Base-by-base conservation (phyloP, 2,888 invertebrate genomes). In the Clanis bilineata region DNA sequence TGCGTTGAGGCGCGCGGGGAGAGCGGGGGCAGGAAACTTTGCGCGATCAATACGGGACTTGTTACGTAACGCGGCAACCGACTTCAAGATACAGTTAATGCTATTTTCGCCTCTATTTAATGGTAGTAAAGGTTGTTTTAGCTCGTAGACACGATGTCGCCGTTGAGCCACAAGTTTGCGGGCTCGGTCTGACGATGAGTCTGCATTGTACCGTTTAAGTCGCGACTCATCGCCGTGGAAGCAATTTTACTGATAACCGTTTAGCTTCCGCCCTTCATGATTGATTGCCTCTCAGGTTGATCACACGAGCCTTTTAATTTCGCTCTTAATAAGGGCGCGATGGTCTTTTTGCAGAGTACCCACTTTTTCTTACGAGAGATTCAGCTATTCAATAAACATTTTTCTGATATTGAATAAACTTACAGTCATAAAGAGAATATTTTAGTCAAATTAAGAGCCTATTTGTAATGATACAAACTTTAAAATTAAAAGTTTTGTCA, bases 231-330 rank as follows among this genome's bases (percentile, higher is more conserved):
- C 51, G 51, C 28, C 25, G 47, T 51, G 51, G 51, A 28, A 51
- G 51, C 51, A 51, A 51, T 51, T 51, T 51, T 32, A 51, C 51
- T 51, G 51, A 51, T 51, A 51, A 51, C 51, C 51, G 51, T 28
- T 51, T 51, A 51, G 32, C 51, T 51, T 51, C 51, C 51, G 51
- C 32, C 28, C 28, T 51, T 28, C 18, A 51, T 51, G 51, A 51
- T 51, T 51, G 32, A 51, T 51, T 51, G 32, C 51, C 18, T 32
- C 51, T 51, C 51, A 18, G 51, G 28, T 51, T 23, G 45, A 25
- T 51, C 32, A 51, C 28, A 32, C 51, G 18, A 18, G 32, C 3
- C 9, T 15, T 45, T 51, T 51, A 18, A 32, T 51, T 32, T 51
- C 32, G 18, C 32, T 51, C 28, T 51, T 32, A 15, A 18, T 51